phyloP scores from a whole-genome alignment of 2,797 vertebrate species.

The Chiloscyllium punctatum region DNA sequence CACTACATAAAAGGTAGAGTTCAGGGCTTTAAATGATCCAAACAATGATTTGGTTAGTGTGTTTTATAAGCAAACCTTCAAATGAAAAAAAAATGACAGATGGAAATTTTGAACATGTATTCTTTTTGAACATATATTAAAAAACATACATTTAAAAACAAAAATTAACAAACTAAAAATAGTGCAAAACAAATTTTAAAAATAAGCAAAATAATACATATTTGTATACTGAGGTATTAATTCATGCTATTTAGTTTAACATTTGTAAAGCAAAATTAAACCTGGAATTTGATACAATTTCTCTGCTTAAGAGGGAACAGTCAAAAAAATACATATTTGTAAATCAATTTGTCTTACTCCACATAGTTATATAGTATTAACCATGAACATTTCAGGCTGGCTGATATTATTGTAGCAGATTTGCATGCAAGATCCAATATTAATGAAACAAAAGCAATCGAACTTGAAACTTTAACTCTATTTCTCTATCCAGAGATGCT shows the following conservation, averaged over 20 bases:
- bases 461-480: no score
- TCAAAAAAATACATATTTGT: not conserved
- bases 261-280: conserved; percentile 17
- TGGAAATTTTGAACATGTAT: conserved; percentile 13
- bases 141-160: conserved; percentile 22
- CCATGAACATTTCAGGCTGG: not conserved
- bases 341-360: not conserved
- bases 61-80: not conserved
- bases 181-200: conserved; percentile 35
- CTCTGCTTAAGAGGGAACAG: not conserved
- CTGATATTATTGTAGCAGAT: conserved; percentile 7
- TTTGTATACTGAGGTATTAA: conserved; percentile 24
- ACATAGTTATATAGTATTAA: not conserved
- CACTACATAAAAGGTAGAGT: not conserved
- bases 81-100: conserved; percentile 30
- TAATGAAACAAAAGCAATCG: not conserved
- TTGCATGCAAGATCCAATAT: conserved; percentile 15
- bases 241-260: conserved; percentile 34
- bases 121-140: conserved; percentile 21
- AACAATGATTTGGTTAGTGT: not conserved
- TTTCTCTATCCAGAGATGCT: no score
- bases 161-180: conserved; percentile 29
- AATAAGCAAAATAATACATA: not conserved
- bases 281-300: conserved; percentile 13
- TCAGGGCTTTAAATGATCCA: not conserved